phyloP scores from a whole-genome alignment of 2,888 invertebrate species.

The Aphidius colemani region DNA sequence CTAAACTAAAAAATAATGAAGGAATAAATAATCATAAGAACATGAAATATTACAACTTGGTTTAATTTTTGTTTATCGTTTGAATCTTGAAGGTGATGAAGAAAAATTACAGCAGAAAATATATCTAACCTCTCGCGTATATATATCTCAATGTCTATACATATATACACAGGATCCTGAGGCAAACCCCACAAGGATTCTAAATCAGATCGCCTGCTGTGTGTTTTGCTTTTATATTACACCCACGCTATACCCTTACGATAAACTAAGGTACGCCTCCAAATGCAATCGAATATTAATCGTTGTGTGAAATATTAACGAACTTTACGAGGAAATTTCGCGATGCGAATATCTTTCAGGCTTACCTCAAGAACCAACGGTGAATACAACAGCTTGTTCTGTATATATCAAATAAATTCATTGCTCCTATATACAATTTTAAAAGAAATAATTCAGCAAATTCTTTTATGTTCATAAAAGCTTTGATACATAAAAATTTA shows the following conservation, averaged over 20 bases:
- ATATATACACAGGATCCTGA: background rate
- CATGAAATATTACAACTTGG: background rate
- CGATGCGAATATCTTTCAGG: background rate
- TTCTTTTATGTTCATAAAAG: too few species aligned
- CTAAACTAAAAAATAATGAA: background rate
- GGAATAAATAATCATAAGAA: background rate
- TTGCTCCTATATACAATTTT: background rate
- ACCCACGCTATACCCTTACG: constrained; percentile 1
- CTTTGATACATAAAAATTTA: too few species aligned
- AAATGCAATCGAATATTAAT: constrained; percentile 22
- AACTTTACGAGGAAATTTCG: constrained; percentile 11
- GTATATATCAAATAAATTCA: background rate
- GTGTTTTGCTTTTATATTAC: constrained; percentile 6
- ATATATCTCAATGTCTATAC: background rate
- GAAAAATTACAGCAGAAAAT: background rate
- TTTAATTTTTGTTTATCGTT: too few species aligned
- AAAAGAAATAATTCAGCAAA: too few species aligned
- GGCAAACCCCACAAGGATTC: constrained; percentile 11
- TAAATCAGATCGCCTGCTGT: constrained; percentile 19
- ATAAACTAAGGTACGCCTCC: background rate
- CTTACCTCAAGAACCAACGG: background rate
- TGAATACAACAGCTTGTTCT: background rate
- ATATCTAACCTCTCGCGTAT: background rate
- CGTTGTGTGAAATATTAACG: constrained; percentile 18
- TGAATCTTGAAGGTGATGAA: too few species aligned